Percentiles rank a stretch among this genome's conserved stretches.
These are phyloP conservation scores for Apis cerana DNA, from an alignment of 1,140 invertebrate genomes.

Conservation along the genomic window DNA sequence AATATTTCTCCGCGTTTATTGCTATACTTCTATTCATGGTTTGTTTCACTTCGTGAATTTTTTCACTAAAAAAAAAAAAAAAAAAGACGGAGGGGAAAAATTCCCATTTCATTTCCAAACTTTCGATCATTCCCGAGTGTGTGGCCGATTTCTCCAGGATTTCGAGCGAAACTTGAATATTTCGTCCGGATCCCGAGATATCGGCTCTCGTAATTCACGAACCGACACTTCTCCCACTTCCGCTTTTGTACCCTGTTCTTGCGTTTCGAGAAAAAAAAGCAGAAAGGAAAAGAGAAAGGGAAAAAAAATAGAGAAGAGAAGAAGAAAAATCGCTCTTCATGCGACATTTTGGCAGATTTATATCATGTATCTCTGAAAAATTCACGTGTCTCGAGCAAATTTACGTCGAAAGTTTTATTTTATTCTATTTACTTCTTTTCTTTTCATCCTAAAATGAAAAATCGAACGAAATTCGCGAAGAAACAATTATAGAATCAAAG, in stretches of 20 bases:
- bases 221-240: slow-evolving; percentile 29
- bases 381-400: neutral
- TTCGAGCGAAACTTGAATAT: neutral
- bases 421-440: neutral
- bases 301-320: neutral
- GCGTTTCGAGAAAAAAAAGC: neutral
- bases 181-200: neutral
- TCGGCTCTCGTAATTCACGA: slow-evolving; percentile 17
- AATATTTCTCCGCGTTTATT: neutral
- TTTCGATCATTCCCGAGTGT: neutral
- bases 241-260: neutral
- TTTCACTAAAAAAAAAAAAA: neutral
- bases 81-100: neutral
- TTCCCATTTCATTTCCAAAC: neutral
- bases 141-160: neutral
- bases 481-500: no score
- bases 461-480: neutral
- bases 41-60: neutral
- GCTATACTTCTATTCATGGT: neutral
- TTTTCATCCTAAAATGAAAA: neutral
- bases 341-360: slow-evolving; percentile 17
- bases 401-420: neutral
- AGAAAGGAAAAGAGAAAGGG: neutral
- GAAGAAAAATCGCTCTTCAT: slow-evolving; percentile 1
- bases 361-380: slow-evolving; percentile 9